Evolutionary conservation across 2,113 vertebrate genomes (phyloP).

Genomic region (Thamnaconus septentrionalis): DNA sequence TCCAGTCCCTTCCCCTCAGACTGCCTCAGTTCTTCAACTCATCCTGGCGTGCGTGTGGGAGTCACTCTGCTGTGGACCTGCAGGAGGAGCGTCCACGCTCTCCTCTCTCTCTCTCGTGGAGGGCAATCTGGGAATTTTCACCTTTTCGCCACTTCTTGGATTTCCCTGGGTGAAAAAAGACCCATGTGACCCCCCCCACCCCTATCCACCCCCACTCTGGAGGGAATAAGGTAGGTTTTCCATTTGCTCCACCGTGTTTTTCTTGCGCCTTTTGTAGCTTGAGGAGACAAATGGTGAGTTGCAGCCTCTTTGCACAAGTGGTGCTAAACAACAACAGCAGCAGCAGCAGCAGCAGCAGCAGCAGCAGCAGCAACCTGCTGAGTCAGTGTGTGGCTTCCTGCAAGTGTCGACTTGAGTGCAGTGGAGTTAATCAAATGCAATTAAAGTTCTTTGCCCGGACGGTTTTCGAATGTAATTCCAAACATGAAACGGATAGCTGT

Average conservation of each 20-base stretch:
- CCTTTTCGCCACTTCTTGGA: conserved; percentile 18
- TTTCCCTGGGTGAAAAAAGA: conserved; percentile 6
- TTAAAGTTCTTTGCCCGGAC: neutral
- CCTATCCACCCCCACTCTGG: too few species aligned
- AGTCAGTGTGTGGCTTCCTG: conserved; percentile 12
- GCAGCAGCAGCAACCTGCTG: neutral
- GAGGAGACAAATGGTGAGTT: conserved; percentile 41
- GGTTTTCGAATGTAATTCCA: conserved; percentile 4
- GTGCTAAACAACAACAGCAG: conserved; percentile 42
- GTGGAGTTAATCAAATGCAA: conserved; percentile 7
- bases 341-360: conserved; percentile 6
- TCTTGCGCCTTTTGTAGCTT: conserved; percentile 5
- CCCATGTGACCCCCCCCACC: too few species aligned
- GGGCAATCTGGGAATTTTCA: conserved; percentile 12
- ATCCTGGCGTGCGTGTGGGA: conserved; percentile 42
- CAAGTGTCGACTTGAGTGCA: neutral
- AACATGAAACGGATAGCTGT: too few species aligned
- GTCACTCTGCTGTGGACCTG: conserved; percentile 56
- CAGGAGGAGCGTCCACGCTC: conserved; percentile 37
- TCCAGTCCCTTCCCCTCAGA: conserved; percentile 51
- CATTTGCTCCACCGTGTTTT: conserved; percentile 7
- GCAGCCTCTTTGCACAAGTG: conserved; percentile 17
- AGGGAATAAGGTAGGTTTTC: conserved; percentile 45
- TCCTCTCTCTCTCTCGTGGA: conserved; percentile 14
- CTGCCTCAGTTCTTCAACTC: conserved; percentile 57